Evolutionary conservation across 2,113 vertebrate genomes (phyloP).

Genomic region (Peromyscus californicus): DNA sequence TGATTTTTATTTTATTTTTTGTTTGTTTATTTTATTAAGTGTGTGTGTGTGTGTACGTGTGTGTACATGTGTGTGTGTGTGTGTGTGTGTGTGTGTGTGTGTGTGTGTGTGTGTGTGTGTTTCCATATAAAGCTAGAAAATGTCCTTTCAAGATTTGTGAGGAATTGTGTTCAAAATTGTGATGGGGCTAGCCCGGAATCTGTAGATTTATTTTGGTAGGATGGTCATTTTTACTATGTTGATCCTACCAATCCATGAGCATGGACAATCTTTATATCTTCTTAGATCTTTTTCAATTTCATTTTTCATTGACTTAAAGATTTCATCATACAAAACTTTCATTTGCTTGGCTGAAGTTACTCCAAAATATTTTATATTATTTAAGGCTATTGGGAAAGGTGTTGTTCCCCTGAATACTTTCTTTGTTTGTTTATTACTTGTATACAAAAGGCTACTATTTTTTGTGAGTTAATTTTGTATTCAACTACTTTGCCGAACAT

Average conservation of each 20-base stretch:
- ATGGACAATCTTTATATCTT: not conserved
- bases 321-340: not conserved
- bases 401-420: not conserved
- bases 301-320: not conserved
- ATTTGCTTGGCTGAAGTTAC: not conserved
- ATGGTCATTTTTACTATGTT: not conserved
- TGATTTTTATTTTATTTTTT: too few species aligned
- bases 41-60: too few species aligned
- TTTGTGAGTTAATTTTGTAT: not conserved
- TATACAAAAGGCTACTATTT: not conserved
- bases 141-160: not conserved
- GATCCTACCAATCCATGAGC: not conserved
- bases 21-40: not conserved
- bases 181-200: not conserved
- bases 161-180: not conserved
- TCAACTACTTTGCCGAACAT: not conserved
- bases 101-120: not conserved
- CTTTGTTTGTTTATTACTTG: not conserved
- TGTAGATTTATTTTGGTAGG: not conserved
- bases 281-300: not conserved
- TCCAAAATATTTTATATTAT: not conserved
- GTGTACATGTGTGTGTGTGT: too few species aligned
- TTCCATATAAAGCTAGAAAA: not conserved
- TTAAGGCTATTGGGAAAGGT: not conserved
- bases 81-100: not conserved